Base-by-base conservation (phyloP, 2,888 invertebrate species). In the Tipula helvola region DNA sequence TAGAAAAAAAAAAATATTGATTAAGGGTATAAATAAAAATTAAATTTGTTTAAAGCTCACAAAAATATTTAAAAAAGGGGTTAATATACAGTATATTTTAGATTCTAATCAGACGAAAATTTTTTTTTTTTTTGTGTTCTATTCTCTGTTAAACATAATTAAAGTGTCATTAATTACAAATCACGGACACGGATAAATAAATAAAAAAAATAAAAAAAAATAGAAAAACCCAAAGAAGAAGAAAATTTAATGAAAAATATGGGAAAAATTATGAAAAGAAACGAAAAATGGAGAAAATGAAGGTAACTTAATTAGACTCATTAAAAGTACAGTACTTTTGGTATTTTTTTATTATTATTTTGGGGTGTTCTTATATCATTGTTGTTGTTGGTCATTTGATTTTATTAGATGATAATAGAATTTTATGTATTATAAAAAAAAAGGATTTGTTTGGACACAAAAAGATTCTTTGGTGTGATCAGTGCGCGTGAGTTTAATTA, bases 261-360 rank as follows among this genome's bases (percentile, higher is more conserved):
- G 52, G 52, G 52, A 71, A 71, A 71, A 71, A 71, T 71, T 71
- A 71, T 71, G 28, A 71, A 71, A 71, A 12, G 71, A 8, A 71
- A 71, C 28, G 71, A 10, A 28, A 71, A 71, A 71, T 71, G 71
- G 28, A 12, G 71, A 71, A 71, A 71, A 71, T 71, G 71, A 71
- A 71, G 71, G 71, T 71, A 71, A 71, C 71, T 71, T 71, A 71
- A 71, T 71, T 71, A 71, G 71, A 71, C 71, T 71, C 71, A 71
- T 71, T 71, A 71, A 28, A 71, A 71, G 71, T 71, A 71, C 71
- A 28, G 71, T 71, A 71, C 71, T 71, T 71, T 71, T 71, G 4
- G 52, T 52, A 52, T 52, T 71, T 28, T 71, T 12, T 28, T 10
- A 71, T 18, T 71, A 3, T 28, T 71, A 10, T 71, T 71, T 28